phyloP scores from a whole-genome alignment of 1,140 invertebrate genomes.

The Limonius californicus region DNA sequence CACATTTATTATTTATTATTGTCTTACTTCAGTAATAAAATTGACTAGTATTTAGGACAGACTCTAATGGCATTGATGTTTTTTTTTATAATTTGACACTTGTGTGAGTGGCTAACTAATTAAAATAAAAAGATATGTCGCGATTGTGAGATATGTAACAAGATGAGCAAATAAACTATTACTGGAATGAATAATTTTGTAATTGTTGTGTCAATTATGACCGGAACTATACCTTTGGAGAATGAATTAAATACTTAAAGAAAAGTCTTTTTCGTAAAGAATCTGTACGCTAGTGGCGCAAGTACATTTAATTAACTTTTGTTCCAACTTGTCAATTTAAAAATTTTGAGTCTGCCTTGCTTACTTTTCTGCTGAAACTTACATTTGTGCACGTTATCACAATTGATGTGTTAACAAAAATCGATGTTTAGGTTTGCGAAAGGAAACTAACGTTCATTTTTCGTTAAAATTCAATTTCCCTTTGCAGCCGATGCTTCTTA shows the following conservation, averaged over 20 bases:
- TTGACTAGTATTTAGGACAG: conserved; percentile 26
- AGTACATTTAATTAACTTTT: too few species aligned
- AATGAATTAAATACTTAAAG: neutral
- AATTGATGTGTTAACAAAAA: neutral
- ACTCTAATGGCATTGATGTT: conserved; percentile 24
- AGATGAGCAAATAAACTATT: neutral
- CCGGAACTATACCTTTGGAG: too few species aligned
- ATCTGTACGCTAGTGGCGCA: too few species aligned
- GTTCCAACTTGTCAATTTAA: too few species aligned
- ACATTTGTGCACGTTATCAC: conserved; percentile 10
- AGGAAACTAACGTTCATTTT: too few species aligned
- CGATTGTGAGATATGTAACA: neutral
- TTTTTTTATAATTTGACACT: conserved; percentile 1
- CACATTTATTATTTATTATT: conserved; percentile 23
- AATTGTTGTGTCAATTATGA: too few species aligned
- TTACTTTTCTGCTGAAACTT: neutral
- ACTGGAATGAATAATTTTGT: too few species aligned
- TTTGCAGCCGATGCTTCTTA: too few species aligned
- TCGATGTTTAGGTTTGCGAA: neutral
- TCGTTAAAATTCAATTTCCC: too few species aligned
- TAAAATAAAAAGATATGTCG: conserved; percentile 20
- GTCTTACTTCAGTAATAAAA: conserved; percentile 19
- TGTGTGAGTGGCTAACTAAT: neutral
- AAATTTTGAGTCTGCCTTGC: neutral
- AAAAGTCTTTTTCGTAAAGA: too few species aligned